Conservation (phyloP, 2,113 vertebrate species). For the Alectura lathami region DNA sequence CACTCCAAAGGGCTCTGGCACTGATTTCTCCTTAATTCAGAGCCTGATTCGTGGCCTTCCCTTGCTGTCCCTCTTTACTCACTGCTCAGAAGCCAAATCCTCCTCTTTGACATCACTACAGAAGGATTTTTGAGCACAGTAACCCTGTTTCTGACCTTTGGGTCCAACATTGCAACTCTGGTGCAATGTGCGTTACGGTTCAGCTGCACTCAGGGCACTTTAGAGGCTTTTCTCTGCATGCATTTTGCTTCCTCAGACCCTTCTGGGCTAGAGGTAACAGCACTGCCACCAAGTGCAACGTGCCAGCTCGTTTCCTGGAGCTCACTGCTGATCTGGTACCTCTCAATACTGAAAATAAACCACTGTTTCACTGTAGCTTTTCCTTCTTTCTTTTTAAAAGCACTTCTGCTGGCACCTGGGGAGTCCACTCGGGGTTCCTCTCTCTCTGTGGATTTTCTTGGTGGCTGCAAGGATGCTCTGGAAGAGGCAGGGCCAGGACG, state of each 20-base stretch:
- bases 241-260: not conserved
- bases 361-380: slow-evolving; percentile 44
- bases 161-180: accelerated
- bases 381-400: not conserved
- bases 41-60: not conserved
- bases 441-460: accelerated
- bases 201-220: accelerated
- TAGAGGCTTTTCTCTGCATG: accelerated
- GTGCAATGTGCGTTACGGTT: accelerated
- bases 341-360: slow-evolving; percentile 32
- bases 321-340: not conserved
- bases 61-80: not conserved
- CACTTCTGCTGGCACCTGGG: not conserved
- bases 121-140: not conserved
- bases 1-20: not conserved
- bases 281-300: accelerated
- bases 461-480: not conserved
- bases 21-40: not conserved
- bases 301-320: not conserved
- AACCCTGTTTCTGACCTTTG: accelerated
- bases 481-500: not conserved
- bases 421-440: accelerated
- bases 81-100: not conserved
- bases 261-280: not conserved
- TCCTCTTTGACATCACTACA: not conserved